Base-by-base conservation (phyloP, 2,113 vertebrate species). In the Toxotes jaculatrix region DNA sequence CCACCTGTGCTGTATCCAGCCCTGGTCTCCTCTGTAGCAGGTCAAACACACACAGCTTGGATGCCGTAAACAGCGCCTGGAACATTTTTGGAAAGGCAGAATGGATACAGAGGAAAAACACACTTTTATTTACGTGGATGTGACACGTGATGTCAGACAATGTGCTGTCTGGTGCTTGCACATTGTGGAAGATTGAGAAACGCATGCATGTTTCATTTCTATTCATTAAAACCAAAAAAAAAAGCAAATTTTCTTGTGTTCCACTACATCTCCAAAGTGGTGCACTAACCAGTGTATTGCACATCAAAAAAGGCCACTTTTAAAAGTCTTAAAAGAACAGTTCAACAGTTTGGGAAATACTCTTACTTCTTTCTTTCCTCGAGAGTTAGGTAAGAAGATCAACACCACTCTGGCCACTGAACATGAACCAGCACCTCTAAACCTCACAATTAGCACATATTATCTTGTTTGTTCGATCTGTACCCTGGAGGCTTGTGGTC, bases 61-160 rank as follows among this genome's bases (percentile, higher is more conserved):
- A 97, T 0, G 97, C 97, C 2, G 95, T 94, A 80, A 98, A 96
- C 23, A 99, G 91, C 8, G 94, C 95, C 98, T 99, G 91, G 3
- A 55, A 84, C 4, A 67, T 53, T 82, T 55, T 85, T 32, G 36
- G 53, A 56, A 51, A 9, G 31, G 19, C 2, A 77, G 62, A 83
- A 65, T 17, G 16, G 36, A 60, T 1, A 57, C 1, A 57, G 16
- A 47, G 10, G 0, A 47, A 42, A 60, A 73, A 36, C 16, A 4
- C 0, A 4, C 12, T 59, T 56, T 36, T 55, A 57, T 36, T 53
- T 1, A 23, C 34, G 5, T 13, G 7, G 17, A 57, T 40, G 5
- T 63, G 17, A 49, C 45, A 17, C n/a, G 13, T 31, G 7, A 40
- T 17, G 8, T 51, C 43, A 31, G 3, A n/a, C 2, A 13, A 43